A percentile compares a stretch with the other conserved stretches of the same genome.
Evolutionary conservation across 2,797 vertebrate species (phyloP).

Genomic region (Carcharodon carcharias): DNA sequence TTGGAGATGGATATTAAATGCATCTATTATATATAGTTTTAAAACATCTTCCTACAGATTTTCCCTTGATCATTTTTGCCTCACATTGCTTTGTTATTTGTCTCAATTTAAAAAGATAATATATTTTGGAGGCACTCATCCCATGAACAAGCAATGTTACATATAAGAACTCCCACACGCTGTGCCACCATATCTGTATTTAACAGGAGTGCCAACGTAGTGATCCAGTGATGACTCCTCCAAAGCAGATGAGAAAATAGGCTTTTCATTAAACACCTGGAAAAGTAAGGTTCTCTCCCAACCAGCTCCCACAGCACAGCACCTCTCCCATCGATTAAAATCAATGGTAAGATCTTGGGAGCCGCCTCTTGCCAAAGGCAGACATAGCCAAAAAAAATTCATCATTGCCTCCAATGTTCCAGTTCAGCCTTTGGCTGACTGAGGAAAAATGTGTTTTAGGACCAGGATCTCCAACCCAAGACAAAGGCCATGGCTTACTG

Average conservation of each 20-base stretch:
- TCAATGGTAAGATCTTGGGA: too few species aligned
- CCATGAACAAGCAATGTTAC: neutral
- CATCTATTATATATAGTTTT: neutral
- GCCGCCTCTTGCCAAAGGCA: too few species aligned
- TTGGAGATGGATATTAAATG: neutral
- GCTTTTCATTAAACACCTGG: too few species aligned
- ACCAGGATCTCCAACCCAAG: neutral
- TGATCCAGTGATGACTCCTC: too few species aligned
- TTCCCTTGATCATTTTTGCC: neutral
- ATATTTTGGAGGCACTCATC: neutral
- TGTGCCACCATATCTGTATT: neutral
- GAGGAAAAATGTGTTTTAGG: neutral
- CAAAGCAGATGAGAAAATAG: too few species aligned
- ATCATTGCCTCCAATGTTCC: too few species aligned
- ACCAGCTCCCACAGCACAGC: too few species aligned
- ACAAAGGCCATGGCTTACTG: neutral
- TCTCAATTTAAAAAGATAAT: neutral
- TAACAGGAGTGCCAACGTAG: too few species aligned
- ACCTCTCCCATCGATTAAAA: too few species aligned
- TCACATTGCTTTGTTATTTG: neutral
- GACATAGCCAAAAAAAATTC: too few species aligned
- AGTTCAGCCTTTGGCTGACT: too few species aligned
- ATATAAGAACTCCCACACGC: neutral
- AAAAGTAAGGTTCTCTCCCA: too few species aligned
- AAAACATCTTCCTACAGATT: neutral